These are phyloP conservation scores for Arvicanthis niloticus DNA, from an alignment of 2,113 vertebrate species.

Conservation along the genomic window DNA sequence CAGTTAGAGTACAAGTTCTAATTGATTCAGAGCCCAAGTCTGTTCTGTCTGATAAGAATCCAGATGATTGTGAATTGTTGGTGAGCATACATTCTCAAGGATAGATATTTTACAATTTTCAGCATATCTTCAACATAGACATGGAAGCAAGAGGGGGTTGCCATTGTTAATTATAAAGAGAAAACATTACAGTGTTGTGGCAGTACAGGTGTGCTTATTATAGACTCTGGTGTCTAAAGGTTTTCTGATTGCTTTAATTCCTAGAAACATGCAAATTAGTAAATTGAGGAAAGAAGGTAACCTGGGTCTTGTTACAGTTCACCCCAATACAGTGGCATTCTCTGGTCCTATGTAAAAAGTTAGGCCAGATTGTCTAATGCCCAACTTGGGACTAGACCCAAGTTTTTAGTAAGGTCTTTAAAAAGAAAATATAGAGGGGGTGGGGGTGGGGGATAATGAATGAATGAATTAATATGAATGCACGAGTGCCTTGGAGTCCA, in stretches of 20 bases:
- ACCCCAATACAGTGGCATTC: not conserved
- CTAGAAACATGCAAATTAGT: not conserved
- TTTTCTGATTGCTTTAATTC: not conserved
- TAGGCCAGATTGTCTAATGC: not conserved
- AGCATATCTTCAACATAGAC: not conserved
- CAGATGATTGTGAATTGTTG: not conserved
- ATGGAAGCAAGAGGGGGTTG: not conserved
- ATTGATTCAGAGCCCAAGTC: not conserved
- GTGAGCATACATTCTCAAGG: not conserved
- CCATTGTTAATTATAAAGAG: not conserved
- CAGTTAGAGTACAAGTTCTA: not conserved
- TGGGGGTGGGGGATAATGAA: not conserved
- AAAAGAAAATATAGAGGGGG: not conserved
- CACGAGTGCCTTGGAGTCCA: not conserved
- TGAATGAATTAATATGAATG: too few species aligned
- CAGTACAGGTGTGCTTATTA: not conserved
- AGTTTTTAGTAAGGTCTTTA: not conserved
- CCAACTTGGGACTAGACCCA: not conserved
- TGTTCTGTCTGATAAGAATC: not conserved
- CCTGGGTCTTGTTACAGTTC: constrained; percentile 15
- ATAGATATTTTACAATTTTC: not conserved
- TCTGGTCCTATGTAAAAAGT: not conserved
- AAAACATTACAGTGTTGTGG: not conserved
- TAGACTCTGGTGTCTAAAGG: not conserved
- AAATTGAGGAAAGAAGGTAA: not conserved